Evolutionary conservation across 2,113 vertebrate species (phyloP).

Genomic region (Platysteira castanea): DNA sequence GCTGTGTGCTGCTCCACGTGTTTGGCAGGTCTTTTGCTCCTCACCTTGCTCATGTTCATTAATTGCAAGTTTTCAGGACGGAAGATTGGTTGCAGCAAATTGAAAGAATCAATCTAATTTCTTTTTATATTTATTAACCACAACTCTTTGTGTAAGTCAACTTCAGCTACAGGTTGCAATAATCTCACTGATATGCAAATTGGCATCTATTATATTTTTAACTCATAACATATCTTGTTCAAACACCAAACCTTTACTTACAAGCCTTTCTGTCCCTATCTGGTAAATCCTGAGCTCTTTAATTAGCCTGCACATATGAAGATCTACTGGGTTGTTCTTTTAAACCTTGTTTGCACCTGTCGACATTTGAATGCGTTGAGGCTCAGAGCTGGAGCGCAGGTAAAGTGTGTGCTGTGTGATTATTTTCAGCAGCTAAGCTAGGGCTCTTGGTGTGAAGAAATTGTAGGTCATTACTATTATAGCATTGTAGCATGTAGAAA

Average conservation of each 20-base stretch:
- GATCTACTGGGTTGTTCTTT: background rate
- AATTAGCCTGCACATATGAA: background rate
- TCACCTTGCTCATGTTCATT: background rate
- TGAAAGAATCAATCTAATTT: background rate
- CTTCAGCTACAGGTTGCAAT: background rate
- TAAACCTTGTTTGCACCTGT: background rate
- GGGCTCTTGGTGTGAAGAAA: background rate
- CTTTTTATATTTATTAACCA: background rate
- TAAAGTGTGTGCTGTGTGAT: background rate
- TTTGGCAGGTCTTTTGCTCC: accelerated
- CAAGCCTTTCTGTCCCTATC: background rate
- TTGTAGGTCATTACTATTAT: background rate
- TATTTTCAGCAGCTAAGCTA: background rate
- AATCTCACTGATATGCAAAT: background rate
- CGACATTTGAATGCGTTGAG: accelerated
- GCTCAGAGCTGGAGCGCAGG: background rate
- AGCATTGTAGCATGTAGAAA: no score
- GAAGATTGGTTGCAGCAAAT: background rate
- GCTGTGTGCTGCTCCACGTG: background rate
- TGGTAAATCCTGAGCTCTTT: background rate
- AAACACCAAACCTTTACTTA: background rate
- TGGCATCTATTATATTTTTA: background rate
- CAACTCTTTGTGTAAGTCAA: background rate
- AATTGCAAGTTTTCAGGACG: background rate
- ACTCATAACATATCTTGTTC: background rate